Evolutionary conservation across 1,140 invertebrate species (phyloP).

Genomic region (Conus betulinus): DNA sequence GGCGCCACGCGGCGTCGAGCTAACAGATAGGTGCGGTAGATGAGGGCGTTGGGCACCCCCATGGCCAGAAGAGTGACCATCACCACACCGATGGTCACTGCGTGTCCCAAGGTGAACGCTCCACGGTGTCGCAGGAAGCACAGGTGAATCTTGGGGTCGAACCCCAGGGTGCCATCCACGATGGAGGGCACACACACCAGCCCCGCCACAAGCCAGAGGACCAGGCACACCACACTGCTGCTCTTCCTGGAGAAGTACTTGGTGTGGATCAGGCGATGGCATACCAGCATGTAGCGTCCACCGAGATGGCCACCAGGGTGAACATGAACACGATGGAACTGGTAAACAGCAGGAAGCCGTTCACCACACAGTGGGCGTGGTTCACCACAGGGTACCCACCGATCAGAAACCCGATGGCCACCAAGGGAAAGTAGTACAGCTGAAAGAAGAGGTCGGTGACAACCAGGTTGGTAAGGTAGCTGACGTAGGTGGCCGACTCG

Average conservation of each 20-base stretch:
- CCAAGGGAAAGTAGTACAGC: slow-evolving; percentile 88
- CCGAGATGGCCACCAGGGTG: slow-evolving; percentile 41
- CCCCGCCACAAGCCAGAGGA: background rate
- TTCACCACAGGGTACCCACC: slow-evolving; percentile 35
- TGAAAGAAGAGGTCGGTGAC: slow-evolving; percentile 73
- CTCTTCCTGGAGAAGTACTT: background rate
- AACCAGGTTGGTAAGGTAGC: slow-evolving; percentile 73
- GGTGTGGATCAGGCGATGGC: slow-evolving; percentile 26
- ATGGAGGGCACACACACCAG: background rate
- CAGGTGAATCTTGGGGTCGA: slow-evolving; percentile 6
- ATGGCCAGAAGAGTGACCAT: background rate
- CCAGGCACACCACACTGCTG: background rate
- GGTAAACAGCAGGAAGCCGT: slow-evolving; percentile 31
- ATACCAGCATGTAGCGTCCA: slow-evolving; percentile 48
- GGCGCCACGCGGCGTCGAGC: background rate
- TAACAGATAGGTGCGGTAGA: background rate
- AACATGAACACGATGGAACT: slow-evolving; percentile 75
- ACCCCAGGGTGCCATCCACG: background rate
- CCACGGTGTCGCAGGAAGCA: background rate
- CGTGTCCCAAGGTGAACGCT: background rate
- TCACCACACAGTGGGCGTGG: slow-evolving; percentile 27
- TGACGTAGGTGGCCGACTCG: slow-evolving; percentile 71
- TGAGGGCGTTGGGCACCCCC: background rate
- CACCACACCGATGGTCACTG: background rate
- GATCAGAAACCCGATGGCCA: slow-evolving; percentile 20